These are phyloP conservation scores for Oceanites oceanicus DNA, from an alignment of 2,113 vertebrate species.

Conservation along the genomic window DNA sequence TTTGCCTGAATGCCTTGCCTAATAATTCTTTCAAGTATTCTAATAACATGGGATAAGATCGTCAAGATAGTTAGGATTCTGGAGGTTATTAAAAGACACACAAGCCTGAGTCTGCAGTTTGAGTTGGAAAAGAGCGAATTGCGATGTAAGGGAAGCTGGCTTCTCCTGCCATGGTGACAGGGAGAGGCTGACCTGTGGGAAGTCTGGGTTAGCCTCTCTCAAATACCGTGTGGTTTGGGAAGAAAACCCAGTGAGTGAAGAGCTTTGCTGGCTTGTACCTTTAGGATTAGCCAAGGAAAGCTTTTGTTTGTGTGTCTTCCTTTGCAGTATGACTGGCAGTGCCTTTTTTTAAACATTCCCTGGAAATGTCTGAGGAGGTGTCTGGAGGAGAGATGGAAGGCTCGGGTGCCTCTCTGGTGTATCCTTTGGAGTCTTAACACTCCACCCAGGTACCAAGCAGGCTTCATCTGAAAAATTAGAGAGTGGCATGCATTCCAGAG, in stretches of 20 bases:
- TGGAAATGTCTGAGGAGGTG: background rate
- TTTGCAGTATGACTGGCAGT: background rate
- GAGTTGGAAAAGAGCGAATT: background rate
- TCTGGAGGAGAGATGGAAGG: background rate
- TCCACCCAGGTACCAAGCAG: background rate
- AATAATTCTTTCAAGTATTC: background rate
- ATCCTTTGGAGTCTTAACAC: background rate
- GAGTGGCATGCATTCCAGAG: rapidly evolving
- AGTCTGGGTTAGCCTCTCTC: background rate
- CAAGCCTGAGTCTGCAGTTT: background rate
- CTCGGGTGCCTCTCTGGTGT: background rate
- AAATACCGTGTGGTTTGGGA: background rate
- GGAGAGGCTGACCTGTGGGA: background rate
- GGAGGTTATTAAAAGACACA: background rate
- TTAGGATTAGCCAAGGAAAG: background rate
- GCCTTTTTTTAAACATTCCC: slow-evolving; percentile 12
- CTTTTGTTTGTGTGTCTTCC: background rate
- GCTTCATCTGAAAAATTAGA: background rate
- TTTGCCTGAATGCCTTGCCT: background rate
- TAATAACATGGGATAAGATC: background rate
- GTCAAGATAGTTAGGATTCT: background rate
- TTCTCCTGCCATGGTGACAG: background rate
- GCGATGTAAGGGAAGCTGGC: background rate
- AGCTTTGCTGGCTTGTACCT: slow-evolving; percentile 36
- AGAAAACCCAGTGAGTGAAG: background rate